Conservation (phyloP, 2,113 vertebrate species). For the Oreochromis tanganicae region DNA sequence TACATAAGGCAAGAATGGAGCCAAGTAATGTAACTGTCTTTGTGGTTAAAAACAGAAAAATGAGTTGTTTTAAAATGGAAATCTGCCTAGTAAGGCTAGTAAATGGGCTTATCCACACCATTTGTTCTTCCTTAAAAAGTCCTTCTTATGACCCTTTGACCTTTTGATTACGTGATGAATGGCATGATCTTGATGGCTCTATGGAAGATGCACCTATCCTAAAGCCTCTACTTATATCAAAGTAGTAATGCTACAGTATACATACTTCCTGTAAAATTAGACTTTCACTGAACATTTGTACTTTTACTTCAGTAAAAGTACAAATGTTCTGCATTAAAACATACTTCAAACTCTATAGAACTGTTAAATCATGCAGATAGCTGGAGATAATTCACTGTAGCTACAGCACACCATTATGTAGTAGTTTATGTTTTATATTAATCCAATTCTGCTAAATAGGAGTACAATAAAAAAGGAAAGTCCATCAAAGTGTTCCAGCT, state of each 20-base stretch:
- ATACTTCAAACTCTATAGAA: not conserved
- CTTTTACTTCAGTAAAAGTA: not conserved
- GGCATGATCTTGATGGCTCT: rapidly evolving
- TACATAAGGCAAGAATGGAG: not conserved
- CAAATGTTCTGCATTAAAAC: not conserved
- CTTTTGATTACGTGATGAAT: not conserved
- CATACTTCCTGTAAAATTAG: not conserved
- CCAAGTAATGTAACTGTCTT: not conserved
- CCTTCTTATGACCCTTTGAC: rapidly evolving
- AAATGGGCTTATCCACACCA: not conserved
- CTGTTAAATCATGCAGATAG: not conserved
- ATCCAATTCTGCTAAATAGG: not conserved
- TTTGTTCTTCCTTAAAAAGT: not conserved
- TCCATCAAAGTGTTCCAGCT: not conserved
- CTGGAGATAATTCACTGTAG: not conserved
- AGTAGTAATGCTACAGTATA: not conserved
- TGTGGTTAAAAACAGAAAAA: not conserved
- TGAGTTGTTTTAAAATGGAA: rapidly evolving
- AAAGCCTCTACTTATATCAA: not conserved
- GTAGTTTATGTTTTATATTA: not conserved
- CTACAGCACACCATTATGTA: not conserved
- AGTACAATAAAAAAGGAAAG: not conserved
- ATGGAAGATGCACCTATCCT: not conserved
- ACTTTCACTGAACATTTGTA: not conserved
- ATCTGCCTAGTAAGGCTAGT: not conserved